phyloP scores from a whole-genome alignment of 2,888 invertebrate genomes.

The Slavum lentiscoides region DNA sequence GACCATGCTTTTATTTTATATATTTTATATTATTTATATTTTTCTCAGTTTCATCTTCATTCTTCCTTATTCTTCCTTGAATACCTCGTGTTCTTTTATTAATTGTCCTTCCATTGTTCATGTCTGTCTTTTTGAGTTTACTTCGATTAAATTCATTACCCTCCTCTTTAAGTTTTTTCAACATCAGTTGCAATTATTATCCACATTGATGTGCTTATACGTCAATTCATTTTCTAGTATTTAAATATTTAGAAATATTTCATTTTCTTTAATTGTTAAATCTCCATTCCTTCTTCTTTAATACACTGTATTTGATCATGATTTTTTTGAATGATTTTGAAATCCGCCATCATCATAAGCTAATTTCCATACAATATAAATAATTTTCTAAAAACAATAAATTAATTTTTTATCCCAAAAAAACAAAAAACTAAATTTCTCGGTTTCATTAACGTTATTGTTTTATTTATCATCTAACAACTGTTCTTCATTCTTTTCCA shows the following conservation, averaged over 20 bases:
- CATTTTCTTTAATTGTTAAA: slow-evolving; percentile 8
- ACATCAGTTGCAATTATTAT: slow-evolving; percentile 10
- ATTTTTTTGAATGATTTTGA: not conserved
- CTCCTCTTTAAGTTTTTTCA: slow-evolving; percentile 15
- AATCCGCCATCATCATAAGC: not conserved
- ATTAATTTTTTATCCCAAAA: not conserved
- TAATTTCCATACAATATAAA: not conserved
- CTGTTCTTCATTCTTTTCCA: not conserved
- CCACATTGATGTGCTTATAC: not conserved
- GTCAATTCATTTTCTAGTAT: slow-evolving; percentile 22
- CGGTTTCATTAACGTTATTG: not conserved
- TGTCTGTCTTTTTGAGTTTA: slow-evolving; percentile 14
- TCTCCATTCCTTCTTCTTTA: slow-evolving; percentile 12
- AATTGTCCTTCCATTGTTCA: not conserved
- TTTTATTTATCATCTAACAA: slow-evolving; percentile 13
- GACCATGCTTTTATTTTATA: slow-evolving; percentile 8
- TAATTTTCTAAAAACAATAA: slow-evolving; percentile 8
- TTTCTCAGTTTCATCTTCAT: not conserved
- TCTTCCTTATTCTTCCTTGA: not conserved
- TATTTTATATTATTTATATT: not conserved
- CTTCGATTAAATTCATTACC: slow-evolving; percentile 13
- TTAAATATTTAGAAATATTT: not conserved
- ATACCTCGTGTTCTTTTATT: slow-evolving; percentile 39
- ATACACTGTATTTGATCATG: not conserved
- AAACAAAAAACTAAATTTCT: not conserved